Evolutionary conservation across 2,797 vertebrate species (phyloP), one percentile per base, ranked within the genome.

Genomic region (Ptychobarbus kaznakovi): DNA sequence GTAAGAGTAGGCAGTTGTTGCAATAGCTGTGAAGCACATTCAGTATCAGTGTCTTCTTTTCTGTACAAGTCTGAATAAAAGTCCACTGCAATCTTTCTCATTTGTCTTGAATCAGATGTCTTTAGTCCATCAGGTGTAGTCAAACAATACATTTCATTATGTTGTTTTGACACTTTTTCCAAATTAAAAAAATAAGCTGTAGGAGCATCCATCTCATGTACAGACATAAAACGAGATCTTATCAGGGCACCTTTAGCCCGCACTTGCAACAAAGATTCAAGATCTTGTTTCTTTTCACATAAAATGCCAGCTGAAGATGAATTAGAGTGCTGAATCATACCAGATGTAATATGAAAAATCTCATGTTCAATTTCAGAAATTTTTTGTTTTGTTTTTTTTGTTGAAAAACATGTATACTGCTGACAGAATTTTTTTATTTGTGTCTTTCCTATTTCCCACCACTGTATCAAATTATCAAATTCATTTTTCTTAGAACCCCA

Each of bases 181-280:
- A 61, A 61, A 25, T 25, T 9, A 66, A 66, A 66, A 35, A 35
- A 35, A 66, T 16, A 66, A 3, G 65, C 3, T 15, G 61, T 70
- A 15, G 68, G 38, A 22, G 68, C 70, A 49, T 74, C 72, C n/a
- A 74, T 74, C 42, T 74, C 44, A 51, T 74, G 22, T 49, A 49
- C 22, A 46, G 72, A 51, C 25, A 74, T 74, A 49, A 51, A 74
- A 1, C 44, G 7, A 0, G 72, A 74, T 49, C 72, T 49, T 51
- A 75, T 51, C 15, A 75, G 4, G 8, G 44, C 72, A 35, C 72
- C 72, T 49, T 74, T 49, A 18, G 72, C 44, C 72, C 15, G 44
- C 44, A 74, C 72, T 74, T 74, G 72, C 25, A 74, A 74, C 25
- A 74, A 32, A 28, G 9, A 28, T 51, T 74, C 72, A 7, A 49